Evolutionary conservation across 2,113 vertebrate species (phyloP).

Genomic region (Hippocampus barbouri): DNA sequence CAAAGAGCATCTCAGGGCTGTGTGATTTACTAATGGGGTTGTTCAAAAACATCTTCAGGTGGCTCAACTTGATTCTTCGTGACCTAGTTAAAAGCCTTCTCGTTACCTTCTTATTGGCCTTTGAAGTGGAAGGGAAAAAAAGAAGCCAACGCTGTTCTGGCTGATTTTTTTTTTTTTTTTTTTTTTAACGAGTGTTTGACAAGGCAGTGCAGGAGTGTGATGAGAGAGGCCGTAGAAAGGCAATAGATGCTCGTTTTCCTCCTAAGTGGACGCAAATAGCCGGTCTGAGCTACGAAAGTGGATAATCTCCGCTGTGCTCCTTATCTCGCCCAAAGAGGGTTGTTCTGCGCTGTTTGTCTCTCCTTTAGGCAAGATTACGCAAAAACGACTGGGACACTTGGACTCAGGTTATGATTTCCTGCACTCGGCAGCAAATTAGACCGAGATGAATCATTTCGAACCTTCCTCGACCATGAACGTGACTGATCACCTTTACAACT

Average conservation of each 20-base stretch:
- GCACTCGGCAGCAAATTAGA: not conserved
- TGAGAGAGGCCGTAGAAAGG: not conserved
- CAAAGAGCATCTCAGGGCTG: not conserved
- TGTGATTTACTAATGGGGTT: not conserved
- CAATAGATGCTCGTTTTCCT: conserved; percentile 13
- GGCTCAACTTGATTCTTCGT: conserved; percentile 1
- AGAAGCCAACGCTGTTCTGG: not conserved
- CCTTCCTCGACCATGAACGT: too few species aligned
- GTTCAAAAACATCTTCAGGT: not conserved
- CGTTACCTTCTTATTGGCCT: not conserved
- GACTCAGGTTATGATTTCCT: not conserved
- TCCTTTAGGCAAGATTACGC: not conserved
- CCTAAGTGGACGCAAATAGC: conserved; percentile 31
- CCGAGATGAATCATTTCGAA: too few species aligned
- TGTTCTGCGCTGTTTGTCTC: conserved; percentile 7
- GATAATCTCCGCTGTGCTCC: conserved; percentile 42
- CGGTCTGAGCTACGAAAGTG: conserved; percentile 29
- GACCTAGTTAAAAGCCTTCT: not conserved
- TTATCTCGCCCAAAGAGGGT: conserved; percentile 9
- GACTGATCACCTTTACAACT: too few species aligned
- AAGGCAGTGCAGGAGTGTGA: not conserved
- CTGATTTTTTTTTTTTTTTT: not conserved
- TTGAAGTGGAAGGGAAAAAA: not conserved
- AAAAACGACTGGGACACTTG: not conserved
- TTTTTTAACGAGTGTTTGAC: not conserved